Evolutionary conservation across 2,113 vertebrate genomes (phyloP).

Genomic region (Engystomops pustulosus): DNA sequence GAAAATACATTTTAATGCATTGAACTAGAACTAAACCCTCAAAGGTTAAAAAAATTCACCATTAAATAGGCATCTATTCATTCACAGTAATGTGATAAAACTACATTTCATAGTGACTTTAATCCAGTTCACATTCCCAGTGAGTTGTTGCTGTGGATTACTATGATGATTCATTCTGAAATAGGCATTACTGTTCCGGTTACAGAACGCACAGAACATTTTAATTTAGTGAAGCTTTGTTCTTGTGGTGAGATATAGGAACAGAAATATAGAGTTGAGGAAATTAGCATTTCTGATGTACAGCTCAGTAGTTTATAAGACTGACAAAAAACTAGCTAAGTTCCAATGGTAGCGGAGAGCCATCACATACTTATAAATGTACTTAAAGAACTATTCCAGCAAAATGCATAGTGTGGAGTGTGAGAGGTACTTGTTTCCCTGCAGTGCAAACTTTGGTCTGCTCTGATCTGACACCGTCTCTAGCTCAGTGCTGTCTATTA

Average conservation of each 20-base stretch:
- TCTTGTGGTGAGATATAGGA: not conserved
- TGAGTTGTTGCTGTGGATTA: not conserved
- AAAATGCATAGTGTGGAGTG: too few species aligned
- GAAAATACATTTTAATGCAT: constrained; percentile 4
- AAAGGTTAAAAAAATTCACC: not conserved
- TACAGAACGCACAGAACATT: not conserved
- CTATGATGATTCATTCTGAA: not conserved
- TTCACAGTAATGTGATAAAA: not conserved
- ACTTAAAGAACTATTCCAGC: too few species aligned
- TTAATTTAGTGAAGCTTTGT: constrained; percentile 1
- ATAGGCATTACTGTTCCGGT: not conserved
- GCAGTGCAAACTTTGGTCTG: too few species aligned
- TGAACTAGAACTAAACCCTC: not conserved
- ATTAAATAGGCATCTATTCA: not conserved
- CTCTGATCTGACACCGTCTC: too few species aligned
- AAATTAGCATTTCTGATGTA: not conserved
- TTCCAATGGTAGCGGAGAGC: not conserved
- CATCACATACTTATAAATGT: too few species aligned
- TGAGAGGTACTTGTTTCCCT: too few species aligned
- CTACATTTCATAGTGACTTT: constrained; percentile 14
- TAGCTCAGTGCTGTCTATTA: too few species aligned
- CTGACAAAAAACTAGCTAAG: not conserved
- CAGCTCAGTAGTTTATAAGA: not conserved
- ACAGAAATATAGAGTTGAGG: not conserved
- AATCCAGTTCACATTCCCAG: not conserved